Conservation (phyloP, 2,888 invertebrate species). For the Mythimna impura region DNA sequence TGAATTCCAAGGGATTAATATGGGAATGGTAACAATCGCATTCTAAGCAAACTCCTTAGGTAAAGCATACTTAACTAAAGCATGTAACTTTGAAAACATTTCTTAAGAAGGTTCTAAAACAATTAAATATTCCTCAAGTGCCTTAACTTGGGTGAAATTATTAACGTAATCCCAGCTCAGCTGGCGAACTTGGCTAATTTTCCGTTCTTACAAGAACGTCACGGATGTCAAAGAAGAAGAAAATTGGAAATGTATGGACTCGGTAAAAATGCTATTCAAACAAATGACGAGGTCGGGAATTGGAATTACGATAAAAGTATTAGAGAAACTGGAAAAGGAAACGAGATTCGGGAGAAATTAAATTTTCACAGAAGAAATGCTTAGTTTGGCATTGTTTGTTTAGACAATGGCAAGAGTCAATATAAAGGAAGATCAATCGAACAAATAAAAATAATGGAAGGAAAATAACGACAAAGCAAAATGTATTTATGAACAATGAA, state of each 20-base stretch:
- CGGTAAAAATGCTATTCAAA: slow-evolving; percentile 36
- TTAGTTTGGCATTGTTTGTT: slow-evolving; percentile 12
- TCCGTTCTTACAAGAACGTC: slow-evolving; percentile 36
- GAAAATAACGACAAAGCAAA: neutral
- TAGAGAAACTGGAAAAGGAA: slow-evolving; percentile 22
- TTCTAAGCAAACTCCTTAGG: slow-evolving; percentile 43
- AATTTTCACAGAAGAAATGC: slow-evolving; percentile 9
- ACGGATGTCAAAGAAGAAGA: slow-evolving; percentile 47
- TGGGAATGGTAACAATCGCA: slow-evolving; percentile 26
- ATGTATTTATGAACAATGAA: neutral
- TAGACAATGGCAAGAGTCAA: slow-evolving; percentile 1
- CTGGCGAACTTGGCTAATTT: slow-evolving; percentile 61
- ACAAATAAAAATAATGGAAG: slow-evolving; percentile 5
- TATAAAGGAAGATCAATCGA: slow-evolving; percentile 1
- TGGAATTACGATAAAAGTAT: slow-evolving; percentile 31
- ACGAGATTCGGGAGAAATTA: slow-evolving; percentile 13
- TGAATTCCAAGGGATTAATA: slow-evolving; percentile 28
- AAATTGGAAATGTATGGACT: slow-evolving; percentile 51
- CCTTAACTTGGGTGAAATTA: slow-evolving; percentile 64
- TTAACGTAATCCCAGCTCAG: slow-evolving; percentile 62
- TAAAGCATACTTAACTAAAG: slow-evolving; percentile 49
- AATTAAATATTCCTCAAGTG: slow-evolving; percentile 65
- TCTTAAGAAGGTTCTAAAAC: slow-evolving; percentile 63
- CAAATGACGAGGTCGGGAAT: slow-evolving; percentile 23
- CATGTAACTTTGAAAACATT: slow-evolving; percentile 56